phyloP scores from a whole-genome alignment of 2,797 vertebrate species.

The Melanotaenia nigrans region DNA sequence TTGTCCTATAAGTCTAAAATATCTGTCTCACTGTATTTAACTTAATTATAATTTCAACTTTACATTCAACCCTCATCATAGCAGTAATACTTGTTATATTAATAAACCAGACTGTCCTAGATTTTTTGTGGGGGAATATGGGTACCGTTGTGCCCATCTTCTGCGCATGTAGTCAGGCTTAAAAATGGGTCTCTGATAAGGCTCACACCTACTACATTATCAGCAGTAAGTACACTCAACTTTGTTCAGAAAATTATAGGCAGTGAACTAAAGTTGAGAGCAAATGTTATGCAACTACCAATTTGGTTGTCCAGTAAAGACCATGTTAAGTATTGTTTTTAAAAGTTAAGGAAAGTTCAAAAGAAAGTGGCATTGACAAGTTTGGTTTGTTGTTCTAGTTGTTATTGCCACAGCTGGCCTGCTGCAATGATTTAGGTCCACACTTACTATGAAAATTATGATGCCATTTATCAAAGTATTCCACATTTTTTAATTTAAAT shows the following conservation, averaged over 20 bases:
- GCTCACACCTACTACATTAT: not conserved
- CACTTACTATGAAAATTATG: not conserved
- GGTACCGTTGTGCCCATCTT: not conserved
- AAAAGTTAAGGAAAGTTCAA: not conserved
- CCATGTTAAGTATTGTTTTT: not conserved
- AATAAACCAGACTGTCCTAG: not conserved
- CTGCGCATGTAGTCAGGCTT: not conserved
- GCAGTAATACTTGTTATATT: not conserved
- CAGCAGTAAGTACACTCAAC: not conserved
- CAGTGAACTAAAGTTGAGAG: slow-evolving; percentile 6
- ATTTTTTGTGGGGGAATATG: not conserved
- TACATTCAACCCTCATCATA: not conserved
- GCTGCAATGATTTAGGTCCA: too few species aligned
- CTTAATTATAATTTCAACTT: not conserved
- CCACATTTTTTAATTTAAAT: not conserved
- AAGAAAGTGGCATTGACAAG: not conserved
- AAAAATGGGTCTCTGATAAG: not conserved
- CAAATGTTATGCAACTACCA: slow-evolving; percentile 1
- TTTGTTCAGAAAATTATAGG: not conserved
- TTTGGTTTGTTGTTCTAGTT: not conserved
- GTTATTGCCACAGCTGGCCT: not conserved
- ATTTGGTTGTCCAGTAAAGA: slow-evolving; percentile 13
- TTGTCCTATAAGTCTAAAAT: not conserved
- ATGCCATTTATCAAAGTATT: not conserved
- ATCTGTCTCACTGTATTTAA: not conserved